Conservation (phyloP, 2,888 invertebrate species). For the Hermodice carunculata region DNA sequence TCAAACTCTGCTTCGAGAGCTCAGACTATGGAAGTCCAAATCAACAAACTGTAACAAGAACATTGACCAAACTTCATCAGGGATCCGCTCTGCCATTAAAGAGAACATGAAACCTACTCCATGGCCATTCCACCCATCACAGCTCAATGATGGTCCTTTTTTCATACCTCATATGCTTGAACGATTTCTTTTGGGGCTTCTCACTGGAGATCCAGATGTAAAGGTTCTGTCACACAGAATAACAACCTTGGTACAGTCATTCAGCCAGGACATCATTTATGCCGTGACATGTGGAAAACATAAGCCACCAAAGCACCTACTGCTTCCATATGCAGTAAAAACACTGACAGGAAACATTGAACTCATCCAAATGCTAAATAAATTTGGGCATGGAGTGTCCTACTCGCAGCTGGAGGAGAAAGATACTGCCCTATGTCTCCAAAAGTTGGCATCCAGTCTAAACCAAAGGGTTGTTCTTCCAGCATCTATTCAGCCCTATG, state of each 20-base stretch:
- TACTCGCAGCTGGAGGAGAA: slow-evolving; percentile 27
- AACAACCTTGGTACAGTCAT: slow-evolving; percentile 9
- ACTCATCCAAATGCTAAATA: slow-evolving; percentile 28
- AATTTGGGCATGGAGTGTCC: slow-evolving; percentile 30
- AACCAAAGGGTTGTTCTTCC: slow-evolving; percentile 22
- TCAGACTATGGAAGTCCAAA: too few species aligned
- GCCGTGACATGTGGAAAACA: slow-evolving; percentile 18
- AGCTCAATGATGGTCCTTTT: neutral
- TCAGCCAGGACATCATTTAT: slow-evolving; percentile 19
- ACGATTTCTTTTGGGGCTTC: neutral
- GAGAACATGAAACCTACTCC: too few species aligned
- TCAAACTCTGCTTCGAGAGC: too few species aligned
- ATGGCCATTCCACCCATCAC: slow-evolving; percentile 43
- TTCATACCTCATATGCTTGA: neutral
- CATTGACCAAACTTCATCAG: too few species aligned
- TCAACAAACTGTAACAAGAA: too few species aligned
- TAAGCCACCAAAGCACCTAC: slow-evolving; percentile 25
- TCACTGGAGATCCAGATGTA: slow-evolving; percentile 14
- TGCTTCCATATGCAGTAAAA: slow-evolving; percentile 26
- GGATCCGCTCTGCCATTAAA: too few species aligned
- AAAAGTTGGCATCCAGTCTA: slow-evolving; percentile 28
- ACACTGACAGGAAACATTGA: slow-evolving; percentile 32
- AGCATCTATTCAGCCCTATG: slow-evolving; percentile 27
- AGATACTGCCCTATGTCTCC: slow-evolving; percentile 36
- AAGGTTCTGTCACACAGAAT: neutral